Conservation (phyloP, 2,888 invertebrate genomes). For the Artemia sinica region DNA sequence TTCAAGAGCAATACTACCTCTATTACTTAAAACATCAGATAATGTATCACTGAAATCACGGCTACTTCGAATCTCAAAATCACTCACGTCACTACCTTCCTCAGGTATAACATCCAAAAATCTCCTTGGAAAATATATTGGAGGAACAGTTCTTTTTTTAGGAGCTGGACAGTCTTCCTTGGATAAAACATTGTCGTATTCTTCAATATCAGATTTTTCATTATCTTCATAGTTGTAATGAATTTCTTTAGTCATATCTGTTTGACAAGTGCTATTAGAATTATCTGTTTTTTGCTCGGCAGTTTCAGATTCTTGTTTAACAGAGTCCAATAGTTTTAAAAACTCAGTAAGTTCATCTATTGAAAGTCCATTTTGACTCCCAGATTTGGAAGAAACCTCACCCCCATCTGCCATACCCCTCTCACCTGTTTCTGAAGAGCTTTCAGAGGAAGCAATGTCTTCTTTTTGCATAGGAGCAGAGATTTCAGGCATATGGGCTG, state of each 20-base stretch:
- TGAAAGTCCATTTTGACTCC: background rate
- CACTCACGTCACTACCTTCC: conserved; percentile 18
- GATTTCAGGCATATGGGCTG: background rate
- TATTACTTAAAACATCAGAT: conserved; percentile 6
- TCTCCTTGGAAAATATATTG: conserved; percentile 17
- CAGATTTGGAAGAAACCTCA: background rate
- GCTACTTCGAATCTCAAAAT: background rate
- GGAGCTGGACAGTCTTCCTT: background rate
- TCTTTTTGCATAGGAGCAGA: background rate
- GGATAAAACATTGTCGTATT: background rate
- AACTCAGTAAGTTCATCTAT: conserved; percentile 18
- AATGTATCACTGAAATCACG: background rate
- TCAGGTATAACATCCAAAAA: conserved; percentile 22
- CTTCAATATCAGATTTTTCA: conserved; percentile 2
- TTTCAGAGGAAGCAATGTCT: background rate
- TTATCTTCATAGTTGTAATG: background rate
- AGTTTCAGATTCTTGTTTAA: conserved; percentile 13
- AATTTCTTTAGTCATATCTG: background rate
- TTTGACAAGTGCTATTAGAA: background rate
- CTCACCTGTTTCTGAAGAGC: background rate
- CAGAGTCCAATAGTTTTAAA: conserved; percentile 8
- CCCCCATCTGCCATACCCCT: conserved; percentile 14
- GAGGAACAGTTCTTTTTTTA: background rate
- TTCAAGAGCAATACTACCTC: conserved; percentile 1
- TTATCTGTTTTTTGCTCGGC: background rate